Conservation (phyloP, 2,797 vertebrate genomes). For the Ceyx erithaca region DNA sequence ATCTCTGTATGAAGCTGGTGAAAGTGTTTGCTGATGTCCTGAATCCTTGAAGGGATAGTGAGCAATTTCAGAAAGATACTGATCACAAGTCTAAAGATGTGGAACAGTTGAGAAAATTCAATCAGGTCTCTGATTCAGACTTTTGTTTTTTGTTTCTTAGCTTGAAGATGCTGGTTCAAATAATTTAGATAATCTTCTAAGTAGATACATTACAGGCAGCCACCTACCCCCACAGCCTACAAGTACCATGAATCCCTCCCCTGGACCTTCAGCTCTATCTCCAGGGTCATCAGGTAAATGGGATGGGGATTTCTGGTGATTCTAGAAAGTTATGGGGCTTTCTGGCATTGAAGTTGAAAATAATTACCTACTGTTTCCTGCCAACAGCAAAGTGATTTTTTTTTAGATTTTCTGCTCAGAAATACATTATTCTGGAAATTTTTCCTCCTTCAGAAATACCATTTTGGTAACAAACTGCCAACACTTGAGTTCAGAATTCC, state of each 20-base stretch:
- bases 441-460: not conserved
- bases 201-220: constrained; percentile 92
- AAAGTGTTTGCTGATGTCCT: not conserved
- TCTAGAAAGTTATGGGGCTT: not conserved
- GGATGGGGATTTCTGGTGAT: not conserved
- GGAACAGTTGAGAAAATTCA: not conserved
- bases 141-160: constrained; percentile 75
- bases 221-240: constrained; percentile 86
- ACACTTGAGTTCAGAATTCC: not conserved
- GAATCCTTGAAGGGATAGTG: not conserved
- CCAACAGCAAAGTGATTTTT: not conserved
- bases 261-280: constrained; percentile 92
- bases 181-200: constrained; percentile 91
- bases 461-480: not conserved
- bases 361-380: not conserved
- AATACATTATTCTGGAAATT: not conserved
- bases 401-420: not conserved
- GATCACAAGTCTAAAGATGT: not conserved
- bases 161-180: constrained; percentile 97
- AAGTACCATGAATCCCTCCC: constrained; percentile 94
- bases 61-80: not conserved
- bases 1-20: not conserved
- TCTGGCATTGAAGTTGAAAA: not conserved
- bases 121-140: constrained; percentile 10
- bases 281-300: constrained; percentile 94